These are phyloP conservation scores for Peromyscus melanophrys DNA, from an alignment of 2,797 vertebrate species.

Conservation along the genomic window DNA sequence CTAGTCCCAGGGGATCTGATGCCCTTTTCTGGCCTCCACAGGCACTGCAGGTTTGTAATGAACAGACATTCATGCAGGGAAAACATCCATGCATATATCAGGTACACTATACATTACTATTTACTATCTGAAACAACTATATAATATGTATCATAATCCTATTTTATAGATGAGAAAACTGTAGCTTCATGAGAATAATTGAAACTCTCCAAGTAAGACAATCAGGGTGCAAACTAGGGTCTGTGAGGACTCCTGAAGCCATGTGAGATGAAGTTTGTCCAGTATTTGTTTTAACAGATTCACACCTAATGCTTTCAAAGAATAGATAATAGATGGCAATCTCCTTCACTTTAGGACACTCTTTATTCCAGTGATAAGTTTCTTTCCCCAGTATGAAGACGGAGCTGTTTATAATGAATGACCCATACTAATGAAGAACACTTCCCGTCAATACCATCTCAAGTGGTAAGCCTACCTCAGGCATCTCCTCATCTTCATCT, in stretches of 20 bases:
- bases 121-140: background rate
- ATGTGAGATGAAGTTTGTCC: background rate
- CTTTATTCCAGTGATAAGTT: background rate
- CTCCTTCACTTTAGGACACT: background rate
- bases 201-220: background rate
- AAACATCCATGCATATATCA: background rate
- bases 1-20: background rate
- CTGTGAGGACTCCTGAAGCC: background rate
- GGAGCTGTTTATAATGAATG: background rate
- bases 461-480: constrained; percentile 90
- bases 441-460: background rate
- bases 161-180: background rate
- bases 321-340: background rate
- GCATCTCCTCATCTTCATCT: constrained; percentile 99
- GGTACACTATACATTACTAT: background rate
- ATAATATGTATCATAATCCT: background rate
- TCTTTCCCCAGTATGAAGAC: background rate
- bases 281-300: background rate
- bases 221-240: background rate
- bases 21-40: background rate
- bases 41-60: background rate
- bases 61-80: background rate
- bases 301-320: background rate
- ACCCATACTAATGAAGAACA: background rate
- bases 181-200: background rate